These are phyloP conservation scores for Sphaeridia pumilis DNA, from an alignment of 2,888 invertebrate genomes.

Conservation along the genomic window DNA sequence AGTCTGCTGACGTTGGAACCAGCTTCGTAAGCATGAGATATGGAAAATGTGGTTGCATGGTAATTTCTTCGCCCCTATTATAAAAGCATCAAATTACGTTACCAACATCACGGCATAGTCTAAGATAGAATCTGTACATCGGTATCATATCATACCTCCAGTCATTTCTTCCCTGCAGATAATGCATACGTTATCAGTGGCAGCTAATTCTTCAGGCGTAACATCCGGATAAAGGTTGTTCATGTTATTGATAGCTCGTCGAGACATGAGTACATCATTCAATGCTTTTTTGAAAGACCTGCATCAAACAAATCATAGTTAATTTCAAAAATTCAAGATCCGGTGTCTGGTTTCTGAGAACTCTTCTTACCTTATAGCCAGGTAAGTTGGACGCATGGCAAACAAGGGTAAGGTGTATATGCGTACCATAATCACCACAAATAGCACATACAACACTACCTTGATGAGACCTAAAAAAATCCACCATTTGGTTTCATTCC, in stretches of 20 bases:
- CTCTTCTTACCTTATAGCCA: conserved; percentile 82
- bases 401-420: conserved; percentile 96
- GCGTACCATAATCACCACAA: conserved; percentile 90
- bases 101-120: not conserved
- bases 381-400: conserved; percentile 97
- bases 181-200: conserved; percentile 95
- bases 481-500: not conserved
- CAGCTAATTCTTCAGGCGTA: conserved; percentile 76
- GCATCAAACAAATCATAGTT: conserved; percentile 16
- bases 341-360: no score
- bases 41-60: conserved; percentile 99
- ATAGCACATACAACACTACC: conserved; percentile 73
- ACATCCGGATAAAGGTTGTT: conserved; percentile 96
- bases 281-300: conserved; percentile 95
- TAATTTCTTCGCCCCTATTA: conserved; percentile 75
- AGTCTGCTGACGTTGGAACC: conserved; percentile 99
- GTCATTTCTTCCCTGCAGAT: conserved; percentile 88
- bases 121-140: not conserved
- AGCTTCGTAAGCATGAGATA: conserved; percentile 89
- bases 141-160: conserved; percentile 41
- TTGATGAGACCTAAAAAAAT: conserved; percentile 49
- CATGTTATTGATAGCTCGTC: conserved; percentile 95
- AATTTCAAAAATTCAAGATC: no score
- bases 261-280: conserved; percentile 90
- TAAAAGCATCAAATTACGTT: conserved; percentile 39